phyloP scores from a whole-genome alignment of 2,797 vertebrate genomes.

The Clarias laeviceps region DNA sequence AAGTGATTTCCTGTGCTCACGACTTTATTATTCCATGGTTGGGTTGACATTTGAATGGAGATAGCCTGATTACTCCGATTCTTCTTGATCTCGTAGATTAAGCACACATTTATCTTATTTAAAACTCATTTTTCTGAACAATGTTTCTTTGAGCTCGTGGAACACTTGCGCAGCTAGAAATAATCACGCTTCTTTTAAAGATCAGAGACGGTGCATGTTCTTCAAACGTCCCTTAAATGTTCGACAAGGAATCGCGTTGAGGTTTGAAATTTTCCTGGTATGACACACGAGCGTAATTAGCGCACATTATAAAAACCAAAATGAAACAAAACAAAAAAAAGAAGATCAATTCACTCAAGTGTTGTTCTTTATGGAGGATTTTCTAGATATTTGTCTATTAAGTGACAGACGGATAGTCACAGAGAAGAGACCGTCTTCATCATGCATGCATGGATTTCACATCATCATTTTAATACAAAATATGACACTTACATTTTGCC shows the following conservation, averaged over 20 bases:
- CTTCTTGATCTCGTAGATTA: slow-evolving; percentile 19
- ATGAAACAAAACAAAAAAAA: background rate
- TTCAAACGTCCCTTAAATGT: background rate
- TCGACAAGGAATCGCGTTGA: no score
- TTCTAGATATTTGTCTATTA: background rate
- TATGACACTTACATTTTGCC: background rate
- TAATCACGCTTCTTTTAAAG: background rate
- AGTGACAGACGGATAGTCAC: background rate
- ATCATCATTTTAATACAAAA: background rate
- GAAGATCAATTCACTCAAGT: background rate
- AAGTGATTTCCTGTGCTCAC: slow-evolving; percentile 30
- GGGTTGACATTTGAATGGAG: slow-evolving; percentile 15
- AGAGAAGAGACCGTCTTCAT: background rate
- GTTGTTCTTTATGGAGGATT: background rate
- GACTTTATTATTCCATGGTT: slow-evolving; percentile 25
- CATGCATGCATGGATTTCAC: background rate
- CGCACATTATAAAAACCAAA: background rate
- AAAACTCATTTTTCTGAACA: background rate
- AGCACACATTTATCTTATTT: slow-evolving; percentile 9
- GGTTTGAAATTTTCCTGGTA: background rate
- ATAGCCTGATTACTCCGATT: slow-evolving; percentile 19
- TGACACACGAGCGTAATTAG: background rate
- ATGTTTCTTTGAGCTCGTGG: background rate
- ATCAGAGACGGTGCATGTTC: no score
- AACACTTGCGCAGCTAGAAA: background rate